phyloP scores from a whole-genome alignment of 2,888 invertebrate genomes.

The Heliconius charithonia region DNA sequence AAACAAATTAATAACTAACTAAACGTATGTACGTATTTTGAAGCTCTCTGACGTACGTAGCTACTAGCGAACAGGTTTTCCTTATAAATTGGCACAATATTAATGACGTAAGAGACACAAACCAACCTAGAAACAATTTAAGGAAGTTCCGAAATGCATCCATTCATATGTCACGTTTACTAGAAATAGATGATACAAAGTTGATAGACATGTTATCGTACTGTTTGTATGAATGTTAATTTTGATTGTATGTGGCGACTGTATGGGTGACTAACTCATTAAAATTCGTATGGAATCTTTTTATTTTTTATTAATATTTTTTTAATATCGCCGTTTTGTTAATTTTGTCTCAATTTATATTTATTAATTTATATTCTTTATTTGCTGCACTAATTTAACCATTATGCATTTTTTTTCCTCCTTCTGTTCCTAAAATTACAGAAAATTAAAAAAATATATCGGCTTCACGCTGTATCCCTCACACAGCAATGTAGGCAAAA shows the following conservation, averaged over 20 bases:
- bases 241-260: background rate
- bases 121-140: conserved; percentile 28
- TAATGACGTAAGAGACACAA: conserved; percentile 11
- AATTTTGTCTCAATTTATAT: no score
- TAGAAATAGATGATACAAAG: conserved; percentile 11
- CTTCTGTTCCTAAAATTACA: no score
- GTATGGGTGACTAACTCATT: background rate
- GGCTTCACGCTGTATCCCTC: no score
- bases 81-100: conserved; percentile 13
- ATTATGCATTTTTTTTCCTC: background rate
- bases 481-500: no score
- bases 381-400: background rate
- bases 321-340: no score
- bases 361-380: no score
- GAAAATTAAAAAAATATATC: no score
- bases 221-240: conserved; percentile 24
- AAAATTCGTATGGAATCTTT: background rate
- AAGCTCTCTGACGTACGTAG: background rate
- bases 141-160: conserved; percentile 36
- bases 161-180: background rate
- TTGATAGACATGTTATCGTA: background rate
- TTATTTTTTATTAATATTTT: background rate
- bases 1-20: no score
- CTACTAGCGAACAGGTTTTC: background rate
- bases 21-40: background rate